Base-by-base conservation (phyloP, 1,140 invertebrate species). In the Platorchestia sp. region DNA sequence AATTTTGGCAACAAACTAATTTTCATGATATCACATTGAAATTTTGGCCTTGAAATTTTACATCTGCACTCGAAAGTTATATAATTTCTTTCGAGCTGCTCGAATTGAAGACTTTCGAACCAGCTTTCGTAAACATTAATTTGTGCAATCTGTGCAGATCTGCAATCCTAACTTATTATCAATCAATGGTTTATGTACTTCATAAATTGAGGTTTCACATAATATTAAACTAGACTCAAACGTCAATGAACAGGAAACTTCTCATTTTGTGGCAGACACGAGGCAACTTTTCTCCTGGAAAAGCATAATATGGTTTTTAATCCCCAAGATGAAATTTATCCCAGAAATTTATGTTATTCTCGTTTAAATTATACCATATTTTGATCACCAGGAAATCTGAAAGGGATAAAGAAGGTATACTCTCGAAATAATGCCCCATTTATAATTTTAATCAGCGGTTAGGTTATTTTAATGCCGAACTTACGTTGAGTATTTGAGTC, bases 401-500 rank as follows among this genome's bases (percentile, higher is more conserved):
- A 75, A 75, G 36, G 53, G 36, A 75, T 16, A 75, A 14, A 16
- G 14, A 14, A 75, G 14, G 36, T 75, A 75, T 16, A 75, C 14
- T 16, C 53, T 75, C 53, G 14, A 75, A 14, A 75, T 75, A 75
- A 75, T 75, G 36, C 14, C 14, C 36, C 14, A 36, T 16, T 42
- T 42, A 14, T 10, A 89, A 89, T 1, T 44, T 36, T 89, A 5
- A 16, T 5, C 27, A 10, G 27, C n/a, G 87, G 41, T 7, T 43
- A 43, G 5, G 5, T 42, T 10, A 89, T 89, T 89, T 89, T 27
- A 42, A 44, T 19, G 7, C 10, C 5, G 10, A 93, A 93, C 91
- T 93, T 14, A 93, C 91, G 43, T 93, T 45, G 6, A 93, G 45
- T 93, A 93, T 93, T 93, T 93, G 43, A 47, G 1, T 93, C 91